Base-by-base conservation (phyloP, 1,140 invertebrate species). In the Ceratina japonica region DNA sequence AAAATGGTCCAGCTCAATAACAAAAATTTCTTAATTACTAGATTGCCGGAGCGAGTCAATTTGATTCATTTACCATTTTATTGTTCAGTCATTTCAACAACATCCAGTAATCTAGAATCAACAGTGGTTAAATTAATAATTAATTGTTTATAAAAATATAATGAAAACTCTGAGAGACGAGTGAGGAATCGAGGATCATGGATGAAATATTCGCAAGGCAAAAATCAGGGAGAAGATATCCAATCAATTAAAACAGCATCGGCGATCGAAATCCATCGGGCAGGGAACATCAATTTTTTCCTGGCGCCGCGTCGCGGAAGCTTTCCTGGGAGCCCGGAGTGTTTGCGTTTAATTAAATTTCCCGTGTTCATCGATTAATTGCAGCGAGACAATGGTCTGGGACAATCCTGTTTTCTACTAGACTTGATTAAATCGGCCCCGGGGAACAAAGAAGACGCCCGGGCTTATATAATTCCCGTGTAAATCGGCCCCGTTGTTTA, bases 321-420 rank as follows among this genome's bases (percentile, higher is more conserved):
- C 15, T 18, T 8, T 0, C 20, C n/a, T 4, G 12, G 7, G 0
- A 24, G 1, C 2, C 59, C 3, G 16, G 20, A 62, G 31, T 44
- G 37, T 64, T 76, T 52, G 61, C 31, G 59, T 72, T 72, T 64
- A 72, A 78, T 72, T 64, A 78, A 78, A 78, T 72, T 44, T 49
- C 31, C 51, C 49, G 59, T 7, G 18, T 63, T 72, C 69, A 72
- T 72, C 68, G 75, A 78, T 78, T 78, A 78, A 78, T 72, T 27
- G 59, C n/a, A 31, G 4, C 16, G 20, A 3, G 27, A 78, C 75
- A 78, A 78, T 78, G 59, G 37, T 3, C 16, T 4, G 20, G 15
- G 27, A 52, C 68, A 49, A 78, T 78, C 75, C 75, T 64, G 22
- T 72, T 78, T 78, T 78, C 68, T 63, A 27, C 31, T 24, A 63